Percentiles rank a stretch among this genome's conserved stretches.
phyloP scores from a whole-genome alignment of 2,797 vertebrate genomes.

The Characodon lateralis region DNA sequence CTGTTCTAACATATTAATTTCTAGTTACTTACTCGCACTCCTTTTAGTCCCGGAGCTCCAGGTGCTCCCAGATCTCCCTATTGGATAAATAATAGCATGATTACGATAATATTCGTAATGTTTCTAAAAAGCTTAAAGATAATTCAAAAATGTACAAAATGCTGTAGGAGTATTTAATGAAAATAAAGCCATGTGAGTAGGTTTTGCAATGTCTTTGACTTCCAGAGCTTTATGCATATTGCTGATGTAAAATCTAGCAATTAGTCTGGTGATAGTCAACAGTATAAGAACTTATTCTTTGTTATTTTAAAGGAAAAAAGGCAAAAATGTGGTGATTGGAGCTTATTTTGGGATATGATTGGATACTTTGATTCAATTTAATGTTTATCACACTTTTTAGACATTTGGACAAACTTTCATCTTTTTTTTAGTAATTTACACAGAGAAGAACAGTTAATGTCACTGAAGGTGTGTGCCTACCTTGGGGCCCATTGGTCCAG shows the following conservation, averaged over 20 bases:
- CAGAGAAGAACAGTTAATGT: too few species aligned
- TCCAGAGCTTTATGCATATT: too few species aligned
- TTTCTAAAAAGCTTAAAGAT: neutral
- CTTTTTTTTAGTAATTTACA: neutral
- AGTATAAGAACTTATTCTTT: neutral
- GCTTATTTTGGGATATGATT: neutral
- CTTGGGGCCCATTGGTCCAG: conserved; percentile 89
- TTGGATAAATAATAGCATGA: conserved; percentile 29
- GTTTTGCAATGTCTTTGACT: too few species aligned
- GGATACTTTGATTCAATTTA: too few species aligned
- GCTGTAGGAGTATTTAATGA: neutral
- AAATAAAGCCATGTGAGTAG: neutral
- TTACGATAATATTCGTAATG: neutral
- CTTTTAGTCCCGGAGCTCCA: conserved; percentile 91
- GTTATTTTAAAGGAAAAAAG: neutral
- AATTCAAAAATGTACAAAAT: neutral
- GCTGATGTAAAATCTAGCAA: too few species aligned
- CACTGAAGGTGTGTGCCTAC: conserved; percentile 69
- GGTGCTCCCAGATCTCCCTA: conserved; percentile 88
- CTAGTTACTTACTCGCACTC: conserved; percentile 87
- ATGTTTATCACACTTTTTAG: neutral
- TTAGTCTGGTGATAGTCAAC: too few species aligned
- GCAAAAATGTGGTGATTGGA: neutral
- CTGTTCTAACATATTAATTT: neutral
- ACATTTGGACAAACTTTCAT: neutral